Conservation (phyloP, 2,888 invertebrate genomes). For the Drosophila kokeensis region DNA sequence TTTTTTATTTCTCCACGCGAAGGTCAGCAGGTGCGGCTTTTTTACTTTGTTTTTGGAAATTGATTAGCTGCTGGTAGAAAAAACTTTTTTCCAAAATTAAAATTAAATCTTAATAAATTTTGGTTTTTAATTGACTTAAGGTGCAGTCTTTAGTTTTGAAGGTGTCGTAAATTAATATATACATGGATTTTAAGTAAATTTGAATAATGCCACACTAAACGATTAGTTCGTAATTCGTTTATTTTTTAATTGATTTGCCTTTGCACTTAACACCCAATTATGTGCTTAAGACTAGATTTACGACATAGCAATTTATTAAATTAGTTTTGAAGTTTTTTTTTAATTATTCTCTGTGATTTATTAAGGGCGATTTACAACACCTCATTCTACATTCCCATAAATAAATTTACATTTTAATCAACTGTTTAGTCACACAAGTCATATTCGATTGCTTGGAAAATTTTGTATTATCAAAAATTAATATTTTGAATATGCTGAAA, state of each 20-base stretch:
- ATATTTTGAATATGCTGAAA: background rate
- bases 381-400: background rate
- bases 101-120: background rate
- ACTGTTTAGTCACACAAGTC: background rate
- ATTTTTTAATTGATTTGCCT: background rate
- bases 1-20: conserved; percentile 46
- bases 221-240: background rate
- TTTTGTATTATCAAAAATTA: background rate
- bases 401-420: background rate
- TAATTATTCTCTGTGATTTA: background rate
- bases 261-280: background rate
- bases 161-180: background rate
- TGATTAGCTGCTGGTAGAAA: conserved; percentile 10
- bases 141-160: background rate
- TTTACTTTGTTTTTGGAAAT: conserved; percentile 25
- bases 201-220: no score
- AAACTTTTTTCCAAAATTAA: background rate
- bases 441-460: background rate
- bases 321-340: background rate
- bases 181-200: background rate
- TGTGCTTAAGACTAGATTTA: background rate
- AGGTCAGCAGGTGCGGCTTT: conserved; percentile 59
- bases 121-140: background rate
- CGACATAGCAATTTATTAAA: background rate
- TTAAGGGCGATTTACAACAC: background rate